These are phyloP conservation scores for Eremophila alpestris DNA, from an alignment of 2,797 vertebrate species.

Conservation along the genomic window DNA sequence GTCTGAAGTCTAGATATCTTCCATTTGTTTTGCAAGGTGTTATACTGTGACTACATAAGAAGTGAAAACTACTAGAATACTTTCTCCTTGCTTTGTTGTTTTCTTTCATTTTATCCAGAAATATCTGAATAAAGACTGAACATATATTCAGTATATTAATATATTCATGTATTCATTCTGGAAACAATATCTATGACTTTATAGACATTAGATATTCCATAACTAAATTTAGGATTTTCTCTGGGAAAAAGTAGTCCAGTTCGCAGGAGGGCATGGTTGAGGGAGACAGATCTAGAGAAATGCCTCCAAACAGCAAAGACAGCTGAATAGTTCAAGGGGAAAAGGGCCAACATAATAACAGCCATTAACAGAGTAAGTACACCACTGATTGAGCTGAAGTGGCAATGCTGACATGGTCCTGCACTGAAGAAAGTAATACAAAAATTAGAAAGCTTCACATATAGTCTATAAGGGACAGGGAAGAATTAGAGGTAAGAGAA, in stretches of 20 bases:
- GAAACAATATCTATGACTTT: not conserved
- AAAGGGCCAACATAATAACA: not conserved
- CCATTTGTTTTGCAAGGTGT: not conserved
- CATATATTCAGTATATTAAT: not conserved
- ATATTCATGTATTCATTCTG: not conserved
- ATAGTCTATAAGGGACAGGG: too few relatives aligned
- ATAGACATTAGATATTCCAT: not conserved
- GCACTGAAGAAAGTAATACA: not conserved
- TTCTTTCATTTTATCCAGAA: not conserved
- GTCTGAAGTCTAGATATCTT: not conserved
- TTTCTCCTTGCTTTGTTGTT: not conserved
- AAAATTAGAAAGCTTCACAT: not conserved
- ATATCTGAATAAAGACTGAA: not conserved
- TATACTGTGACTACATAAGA: not conserved
- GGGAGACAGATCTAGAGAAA: constrained; percentile 2
- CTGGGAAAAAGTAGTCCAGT: not conserved
- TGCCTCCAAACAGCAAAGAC: not conserved
- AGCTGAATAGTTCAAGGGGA: not conserved
- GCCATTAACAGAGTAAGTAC: not conserved
- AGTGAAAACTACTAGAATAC: not conserved
- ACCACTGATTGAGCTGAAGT: not conserved
- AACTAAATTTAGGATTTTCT: not conserved
- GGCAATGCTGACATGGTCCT: not conserved
- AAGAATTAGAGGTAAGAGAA: not conserved
- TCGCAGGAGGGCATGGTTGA: not conserved